A percentile compares a stretch with the other conserved stretches of the same genome.
phyloP scores from a whole-genome alignment of 2,888 invertebrate species.

The Athalia cordata region DNA sequence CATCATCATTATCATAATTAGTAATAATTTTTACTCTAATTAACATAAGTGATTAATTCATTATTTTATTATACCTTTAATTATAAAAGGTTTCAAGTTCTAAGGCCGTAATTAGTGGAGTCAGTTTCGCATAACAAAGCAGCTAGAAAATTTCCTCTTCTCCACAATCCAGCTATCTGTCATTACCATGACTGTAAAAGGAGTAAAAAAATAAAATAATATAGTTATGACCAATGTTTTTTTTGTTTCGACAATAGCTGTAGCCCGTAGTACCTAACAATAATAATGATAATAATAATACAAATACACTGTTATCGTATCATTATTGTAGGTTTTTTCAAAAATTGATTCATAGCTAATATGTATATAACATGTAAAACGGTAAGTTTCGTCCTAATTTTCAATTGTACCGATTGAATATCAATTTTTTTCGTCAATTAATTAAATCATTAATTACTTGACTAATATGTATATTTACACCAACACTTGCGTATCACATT shows the following conservation, averaged over 20 bases:
- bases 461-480: not conserved
- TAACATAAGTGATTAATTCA: slow-evolving; percentile 7
- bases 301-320: not conserved
- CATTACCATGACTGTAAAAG: no score
- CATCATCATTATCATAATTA: not conserved
- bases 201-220: no score
- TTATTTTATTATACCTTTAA: not conserved
- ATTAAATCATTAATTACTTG: not conserved
- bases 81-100: not conserved
- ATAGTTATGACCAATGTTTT: no score
- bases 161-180: no score
- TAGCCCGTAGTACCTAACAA: no score
- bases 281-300: no score
- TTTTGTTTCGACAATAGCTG: no score
- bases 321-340: not conserved
- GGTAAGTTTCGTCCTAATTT: not conserved
- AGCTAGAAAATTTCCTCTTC: not conserved
- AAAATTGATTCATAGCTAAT: not conserved
- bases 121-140: not conserved
- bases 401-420: no score
- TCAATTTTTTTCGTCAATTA: not conserved
- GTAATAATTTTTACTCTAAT: not conserved
- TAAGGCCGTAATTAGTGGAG: not conserved
- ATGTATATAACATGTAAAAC: not conserved
- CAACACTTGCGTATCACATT: not conserved